These are phyloP conservation scores for Perognathus longimembris DNA, from an alignment of 2,113 vertebrate genomes.

Conservation along the genomic window DNA sequence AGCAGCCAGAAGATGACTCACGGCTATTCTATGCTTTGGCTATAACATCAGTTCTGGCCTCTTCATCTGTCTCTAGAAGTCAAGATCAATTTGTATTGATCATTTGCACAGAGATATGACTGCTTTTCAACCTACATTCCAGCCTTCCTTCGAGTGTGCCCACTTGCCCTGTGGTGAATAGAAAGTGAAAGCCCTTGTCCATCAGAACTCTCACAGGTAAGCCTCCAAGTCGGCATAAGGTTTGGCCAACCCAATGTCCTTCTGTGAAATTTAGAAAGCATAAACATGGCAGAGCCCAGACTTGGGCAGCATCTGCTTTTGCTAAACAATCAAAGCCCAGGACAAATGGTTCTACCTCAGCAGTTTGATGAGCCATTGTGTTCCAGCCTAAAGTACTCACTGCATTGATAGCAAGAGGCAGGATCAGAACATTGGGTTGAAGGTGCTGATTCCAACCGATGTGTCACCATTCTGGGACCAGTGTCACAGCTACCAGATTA, in stretches of 20 bases:
- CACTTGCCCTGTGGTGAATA: not conserved
- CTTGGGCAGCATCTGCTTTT: too few species aligned
- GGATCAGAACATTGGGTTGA: not conserved
- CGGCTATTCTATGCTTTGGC: not conserved
- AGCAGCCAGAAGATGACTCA: not conserved
- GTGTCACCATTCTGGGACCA: not conserved
- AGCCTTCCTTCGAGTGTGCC: not conserved
- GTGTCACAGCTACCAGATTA: not conserved
- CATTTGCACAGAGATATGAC: rapidly evolving
- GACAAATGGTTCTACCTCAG: not conserved
- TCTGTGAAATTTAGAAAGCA: not conserved
- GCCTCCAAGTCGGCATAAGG: not conserved
- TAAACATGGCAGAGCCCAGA: not conserved
- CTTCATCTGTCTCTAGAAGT: not conserved
- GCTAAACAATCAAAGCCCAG: not conserved
- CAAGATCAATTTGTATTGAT: not conserved
- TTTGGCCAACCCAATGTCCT: not conserved
- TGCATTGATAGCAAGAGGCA: not conserved
- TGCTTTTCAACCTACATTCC: not conserved
- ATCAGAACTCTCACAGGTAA: not conserved
- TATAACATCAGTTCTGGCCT: not conserved
- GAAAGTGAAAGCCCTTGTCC: not conserved
- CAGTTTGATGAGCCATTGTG: not conserved
- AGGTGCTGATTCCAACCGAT: not conserved
- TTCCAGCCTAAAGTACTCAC: not conserved